phyloP scores from a whole-genome alignment of 2,797 vertebrate genomes.

The Ctenosaura bakeri region DNA sequence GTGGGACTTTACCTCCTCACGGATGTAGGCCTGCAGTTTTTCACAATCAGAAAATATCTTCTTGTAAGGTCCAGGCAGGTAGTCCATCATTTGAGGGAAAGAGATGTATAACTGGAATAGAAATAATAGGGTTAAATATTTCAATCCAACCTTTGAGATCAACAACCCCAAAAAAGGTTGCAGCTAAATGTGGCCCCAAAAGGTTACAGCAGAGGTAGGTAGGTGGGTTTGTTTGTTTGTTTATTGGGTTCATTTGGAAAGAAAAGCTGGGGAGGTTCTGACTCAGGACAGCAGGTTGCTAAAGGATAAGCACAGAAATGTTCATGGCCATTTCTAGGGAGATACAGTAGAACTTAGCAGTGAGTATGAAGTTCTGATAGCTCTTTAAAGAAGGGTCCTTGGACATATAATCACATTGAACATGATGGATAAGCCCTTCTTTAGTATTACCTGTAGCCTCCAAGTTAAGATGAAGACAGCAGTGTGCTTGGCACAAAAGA shows the following conservation, averaged over 20 bases:
- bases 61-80: neutral
- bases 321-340: neutral
- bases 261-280: neutral
- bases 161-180: too few species aligned
- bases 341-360: neutral
- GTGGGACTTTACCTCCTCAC: neutral
- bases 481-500: too few species aligned
- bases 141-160: too few species aligned
- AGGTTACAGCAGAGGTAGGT: neutral
- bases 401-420: too few species aligned
- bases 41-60: neutral
- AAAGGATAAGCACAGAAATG: neutral
- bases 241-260: neutral
- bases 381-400: neutral
- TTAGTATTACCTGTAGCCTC: too few species aligned
- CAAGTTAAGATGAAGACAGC: too few species aligned
- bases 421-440: too few species aligned
- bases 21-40: neutral
- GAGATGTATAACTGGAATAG: neutral
- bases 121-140: neutral
- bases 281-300: neutral
- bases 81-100: neutral
- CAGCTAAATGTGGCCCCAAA: neutral
- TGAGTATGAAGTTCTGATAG: neutral
- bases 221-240: neutral